These are phyloP conservation scores for Apis dorsata DNA, from an alignment of 1,140 invertebrate genomes.

Conservation along the genomic window DNA sequence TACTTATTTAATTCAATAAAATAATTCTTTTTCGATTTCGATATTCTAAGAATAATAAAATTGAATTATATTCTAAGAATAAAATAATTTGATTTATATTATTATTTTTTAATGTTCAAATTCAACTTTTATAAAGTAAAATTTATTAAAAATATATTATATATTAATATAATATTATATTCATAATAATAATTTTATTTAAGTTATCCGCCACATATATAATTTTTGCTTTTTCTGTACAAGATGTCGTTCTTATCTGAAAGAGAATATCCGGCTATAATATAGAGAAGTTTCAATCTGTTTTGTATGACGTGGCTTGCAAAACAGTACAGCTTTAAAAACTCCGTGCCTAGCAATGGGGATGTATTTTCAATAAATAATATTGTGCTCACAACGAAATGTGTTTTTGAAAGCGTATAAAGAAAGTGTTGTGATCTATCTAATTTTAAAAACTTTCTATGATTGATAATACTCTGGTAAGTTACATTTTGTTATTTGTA, in stretches of 20 bases:
- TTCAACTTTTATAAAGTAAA: background rate
- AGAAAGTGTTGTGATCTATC: slow-evolving; percentile 69
- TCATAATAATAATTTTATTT: background rate
- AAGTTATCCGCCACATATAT: background rate
- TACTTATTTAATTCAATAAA: no score
- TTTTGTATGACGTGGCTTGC: slow-evolving; percentile 33
- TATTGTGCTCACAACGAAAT: slow-evolving; percentile 37
- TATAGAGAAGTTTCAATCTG: slow-evolving; percentile 8
- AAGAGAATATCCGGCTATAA: background rate
- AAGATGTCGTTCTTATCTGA: slow-evolving; percentile 20
- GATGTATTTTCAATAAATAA: slow-evolving; percentile 74
- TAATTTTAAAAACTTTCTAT: slow-evolving; percentile 70
- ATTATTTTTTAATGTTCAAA: background rate
- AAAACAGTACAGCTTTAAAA: slow-evolving; percentile 55
- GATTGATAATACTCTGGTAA: slow-evolving; percentile 30
- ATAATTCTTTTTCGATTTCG: background rate
- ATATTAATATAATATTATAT: background rate
- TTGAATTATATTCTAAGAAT: no score
- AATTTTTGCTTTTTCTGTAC: slow-evolving; percentile 2
- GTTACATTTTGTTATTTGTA: slow-evolving; percentile 54
- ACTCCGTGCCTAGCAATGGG: slow-evolving; percentile 77
- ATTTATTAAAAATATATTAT: background rate
- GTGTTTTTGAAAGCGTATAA: slow-evolving; percentile 61
- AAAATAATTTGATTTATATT: background rate
- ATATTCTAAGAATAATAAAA: background rate